phyloP scores from a whole-genome alignment of 2,888 invertebrate species.

The Melanchra persicariae region DNA sequence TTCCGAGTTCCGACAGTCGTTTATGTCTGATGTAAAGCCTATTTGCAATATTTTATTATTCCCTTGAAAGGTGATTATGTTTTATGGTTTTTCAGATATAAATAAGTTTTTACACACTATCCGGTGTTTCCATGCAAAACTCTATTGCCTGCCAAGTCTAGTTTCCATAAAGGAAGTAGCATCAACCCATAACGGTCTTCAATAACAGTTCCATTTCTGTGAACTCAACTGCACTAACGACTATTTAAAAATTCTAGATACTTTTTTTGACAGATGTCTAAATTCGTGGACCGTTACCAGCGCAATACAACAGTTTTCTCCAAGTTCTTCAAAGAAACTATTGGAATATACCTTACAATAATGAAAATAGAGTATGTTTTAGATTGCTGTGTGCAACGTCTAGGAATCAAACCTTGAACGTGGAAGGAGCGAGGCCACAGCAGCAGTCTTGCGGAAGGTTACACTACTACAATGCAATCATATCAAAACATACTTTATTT shows the following conservation, averaged over 20 bases:
- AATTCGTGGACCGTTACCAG: slow-evolving; percentile 56
- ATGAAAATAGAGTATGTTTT: slow-evolving; percentile 53
- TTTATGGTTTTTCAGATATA: neutral
- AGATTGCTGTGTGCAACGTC: slow-evolving; percentile 49
- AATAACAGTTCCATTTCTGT: slow-evolving; percentile 29
- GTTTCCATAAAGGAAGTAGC: slow-evolving; percentile 8
- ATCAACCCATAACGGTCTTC: slow-evolving; percentile 29
- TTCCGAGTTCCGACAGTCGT: neutral
- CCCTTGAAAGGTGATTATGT: neutral
- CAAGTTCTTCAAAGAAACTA: neutral
- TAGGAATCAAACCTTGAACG: slow-evolving; percentile 85
- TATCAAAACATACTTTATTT: slow-evolving; percentile 49
- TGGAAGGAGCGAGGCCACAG: slow-evolving; percentile 83
- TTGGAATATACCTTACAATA: slow-evolving; percentile 37
- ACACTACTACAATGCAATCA: slow-evolving; percentile 58
- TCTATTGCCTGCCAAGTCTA: neutral
- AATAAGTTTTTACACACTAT: neutral
- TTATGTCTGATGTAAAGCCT: neutral
- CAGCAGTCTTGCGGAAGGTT: slow-evolving; percentile 80
- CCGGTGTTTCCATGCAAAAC: neutral
- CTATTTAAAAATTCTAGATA: slow-evolving; percentile 37
- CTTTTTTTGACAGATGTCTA: slow-evolving; percentile 54
- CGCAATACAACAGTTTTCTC: slow-evolving; percentile 57
- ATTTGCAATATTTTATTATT: neutral
- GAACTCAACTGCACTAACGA: slow-evolving; percentile 36